A percentile compares a stretch with the other conserved stretches of the same genome.
These are phyloP conservation scores for Drosophila neoperkinsi DNA, from an alignment of 2,888 invertebrate species.

Conservation along the genomic window DNA sequence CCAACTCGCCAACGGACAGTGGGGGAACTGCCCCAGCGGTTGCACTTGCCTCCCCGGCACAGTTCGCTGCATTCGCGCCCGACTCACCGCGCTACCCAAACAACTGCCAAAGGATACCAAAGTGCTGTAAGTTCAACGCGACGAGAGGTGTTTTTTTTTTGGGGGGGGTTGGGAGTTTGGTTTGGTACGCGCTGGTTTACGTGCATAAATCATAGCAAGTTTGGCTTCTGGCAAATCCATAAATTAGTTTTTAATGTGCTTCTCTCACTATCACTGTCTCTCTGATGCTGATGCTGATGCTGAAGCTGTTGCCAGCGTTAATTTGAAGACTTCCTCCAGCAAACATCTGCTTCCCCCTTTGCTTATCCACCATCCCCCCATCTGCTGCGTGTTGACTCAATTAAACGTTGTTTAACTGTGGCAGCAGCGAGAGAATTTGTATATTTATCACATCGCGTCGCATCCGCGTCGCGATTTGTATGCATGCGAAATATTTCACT, in stretches of 20 bases:
- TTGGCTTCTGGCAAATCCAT: slow-evolving; percentile 69
- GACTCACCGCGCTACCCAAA: slow-evolving; percentile 75
- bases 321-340: slow-evolving; percentile 48
- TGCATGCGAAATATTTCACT: slow-evolving; percentile 67
- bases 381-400: slow-evolving; percentile 66
- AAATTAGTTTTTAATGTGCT: slow-evolving; percentile 77
- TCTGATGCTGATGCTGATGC: neutral
- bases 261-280: slow-evolving; percentile 1
- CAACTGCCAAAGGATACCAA: slow-evolving; percentile 82
- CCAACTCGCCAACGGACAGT: slow-evolving; percentile 16
- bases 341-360: slow-evolving; percentile 3
- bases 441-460: slow-evolving; percentile 58
- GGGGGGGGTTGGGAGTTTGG: neutral
- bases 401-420: slow-evolving; percentile 70
- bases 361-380: neutral
- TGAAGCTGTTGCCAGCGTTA: slow-evolving; percentile 52
- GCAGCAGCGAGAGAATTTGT: slow-evolving; percentile 52
- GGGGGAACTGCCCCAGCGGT: slow-evolving; percentile 75
- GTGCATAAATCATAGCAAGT: slow-evolving; percentile 68
- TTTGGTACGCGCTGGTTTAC: slow-evolving; percentile 19
- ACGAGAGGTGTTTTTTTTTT: neutral
- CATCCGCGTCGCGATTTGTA: slow-evolving; percentile 55
- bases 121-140: slow-evolving; percentile 79
- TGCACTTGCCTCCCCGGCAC: slow-evolving; percentile 82
- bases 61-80: slow-evolving; percentile 83